A percentile compares a stretch with the other conserved stretches of the same genome.
Conservation (phyloP, 1,140 invertebrate species). For the Bombus waltoni region DNA sequence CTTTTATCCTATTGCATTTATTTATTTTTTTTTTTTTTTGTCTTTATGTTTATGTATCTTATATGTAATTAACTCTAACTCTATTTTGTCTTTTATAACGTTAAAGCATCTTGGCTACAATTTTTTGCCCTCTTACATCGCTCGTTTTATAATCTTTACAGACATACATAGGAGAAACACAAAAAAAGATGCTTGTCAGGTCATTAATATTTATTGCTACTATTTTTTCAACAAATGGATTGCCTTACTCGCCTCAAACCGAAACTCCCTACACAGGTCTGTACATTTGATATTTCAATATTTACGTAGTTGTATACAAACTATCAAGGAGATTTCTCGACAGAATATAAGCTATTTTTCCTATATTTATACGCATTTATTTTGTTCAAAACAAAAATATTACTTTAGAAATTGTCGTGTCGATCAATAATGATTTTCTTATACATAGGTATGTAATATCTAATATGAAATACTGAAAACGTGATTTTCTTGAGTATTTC, state of each 20-base stretch:
- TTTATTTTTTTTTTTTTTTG: too few relatives aligned
- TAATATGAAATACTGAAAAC: neutral
- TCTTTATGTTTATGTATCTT: neutral
- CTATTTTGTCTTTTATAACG: neutral
- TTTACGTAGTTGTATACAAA: neutral
- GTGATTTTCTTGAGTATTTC: too few relatives aligned
- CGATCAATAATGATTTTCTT: too few relatives aligned
- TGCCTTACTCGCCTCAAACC: neutral
- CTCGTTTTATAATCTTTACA: constrained; percentile 1
- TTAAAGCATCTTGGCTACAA: neutral
- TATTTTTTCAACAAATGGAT: constrained; percentile 21
- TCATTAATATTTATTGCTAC: constrained; percentile 15
- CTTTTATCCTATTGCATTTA: neutral
- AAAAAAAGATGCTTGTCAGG: constrained; percentile 23
- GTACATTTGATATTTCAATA: constrained; percentile 31
- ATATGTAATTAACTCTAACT: neutral
- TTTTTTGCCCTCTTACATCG: neutral
- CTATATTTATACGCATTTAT: neutral
- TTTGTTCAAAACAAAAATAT: neutral
- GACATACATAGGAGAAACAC: neutral
- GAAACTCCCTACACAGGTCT: constrained; percentile 7
- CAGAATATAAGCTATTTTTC: neutral
- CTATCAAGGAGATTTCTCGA: too few relatives aligned
- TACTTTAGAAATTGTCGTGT: neutral
- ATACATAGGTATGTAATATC: neutral